Evolutionary conservation across 2,797 vertebrate genomes (phyloP), one percentile per base, ranked within the genome.

Genomic region (Lithobates pipiens): DNA sequence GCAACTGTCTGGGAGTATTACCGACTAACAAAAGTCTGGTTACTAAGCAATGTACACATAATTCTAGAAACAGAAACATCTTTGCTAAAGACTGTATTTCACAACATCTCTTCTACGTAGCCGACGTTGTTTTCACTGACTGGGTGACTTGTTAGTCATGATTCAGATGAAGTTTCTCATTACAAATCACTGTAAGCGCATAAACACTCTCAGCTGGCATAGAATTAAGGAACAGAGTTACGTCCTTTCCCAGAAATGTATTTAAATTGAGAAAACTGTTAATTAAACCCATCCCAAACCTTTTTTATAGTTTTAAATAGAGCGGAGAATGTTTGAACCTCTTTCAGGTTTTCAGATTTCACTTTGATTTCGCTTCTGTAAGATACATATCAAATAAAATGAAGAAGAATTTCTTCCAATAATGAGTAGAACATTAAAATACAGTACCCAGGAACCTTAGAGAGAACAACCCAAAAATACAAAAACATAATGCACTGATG

Each of bases 1-100:
- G 15, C 50, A 54, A 16, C 16, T 54, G 50, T 18, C 4, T 18
- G 16, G 13, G 2, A 5, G 21, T 27, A 68, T 29, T 29, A 68
- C n/a, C 10, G 46, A 63, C 21, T 10, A 21, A 77, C n/a, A 25
- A 4, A 39, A 42, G 23, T 44, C 63, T 36, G 15, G 11, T 76
- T 76, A 34, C 73, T 42, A 75, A 68, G 81, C 54, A 76, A 27
- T 32, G 27, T 25, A 67, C 11, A 83, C 57, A 42, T 18, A 54
- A 70, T 36, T 57, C 44, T 68, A 36, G 42, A 69, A 34, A 42
- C 68, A 46, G 39, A 36, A 29, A 50, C 10, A 44, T 72, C 29
- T 72, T 39, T 76, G 29, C 21, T 34, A 18, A 46, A 42, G 63
- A 69, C 39, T 69, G 74, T 77, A 63, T 83, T 83, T 77, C 74